Evolutionary conservation across 2,888 invertebrate genomes (phyloP).

Genomic region (Xanthostigma xanthostigma): DNA sequence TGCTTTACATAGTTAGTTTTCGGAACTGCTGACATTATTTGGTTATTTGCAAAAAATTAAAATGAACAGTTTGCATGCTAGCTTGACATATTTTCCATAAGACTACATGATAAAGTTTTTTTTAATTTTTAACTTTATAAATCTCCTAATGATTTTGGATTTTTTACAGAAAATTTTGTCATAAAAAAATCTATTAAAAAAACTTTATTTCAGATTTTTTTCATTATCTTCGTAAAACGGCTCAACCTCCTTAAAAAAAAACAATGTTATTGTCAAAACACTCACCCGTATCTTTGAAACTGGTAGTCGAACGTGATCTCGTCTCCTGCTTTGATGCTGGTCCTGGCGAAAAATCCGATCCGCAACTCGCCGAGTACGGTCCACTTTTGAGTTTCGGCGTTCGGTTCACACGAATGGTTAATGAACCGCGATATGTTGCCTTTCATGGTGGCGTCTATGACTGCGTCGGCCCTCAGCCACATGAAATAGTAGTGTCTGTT

Average conservation of each 20-base stretch:
- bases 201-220: too few species aligned
- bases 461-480: conserved; percentile 83
- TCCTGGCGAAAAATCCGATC: conserved; percentile 91
- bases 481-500: conserved; percentile 95
- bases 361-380: conserved; percentile 83
- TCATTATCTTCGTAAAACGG: too few species aligned
- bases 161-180: too few species aligned
- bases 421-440: conserved; percentile 96
- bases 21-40: too few species aligned
- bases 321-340: conserved; percentile 69
- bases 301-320: conserved; percentile 99
- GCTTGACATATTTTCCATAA: too few species aligned
- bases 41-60: too few species aligned
- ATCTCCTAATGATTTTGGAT: too few species aligned
- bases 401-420: conserved; percentile 98
- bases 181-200: too few species aligned
- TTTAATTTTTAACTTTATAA: too few species aligned
- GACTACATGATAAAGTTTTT: too few species aligned
- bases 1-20: too few species aligned
- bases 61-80: too few species aligned
- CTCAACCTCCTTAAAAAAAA: neutral
- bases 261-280: conserved; percentile 7
- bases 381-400: conserved; percentile 97
- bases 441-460: conserved; percentile 91
- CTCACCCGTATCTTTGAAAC: conserved; percentile 89